Evolutionary conservation across 2,797 vertebrate species (phyloP).

Genomic region (Anguilla megastoma): DNA sequence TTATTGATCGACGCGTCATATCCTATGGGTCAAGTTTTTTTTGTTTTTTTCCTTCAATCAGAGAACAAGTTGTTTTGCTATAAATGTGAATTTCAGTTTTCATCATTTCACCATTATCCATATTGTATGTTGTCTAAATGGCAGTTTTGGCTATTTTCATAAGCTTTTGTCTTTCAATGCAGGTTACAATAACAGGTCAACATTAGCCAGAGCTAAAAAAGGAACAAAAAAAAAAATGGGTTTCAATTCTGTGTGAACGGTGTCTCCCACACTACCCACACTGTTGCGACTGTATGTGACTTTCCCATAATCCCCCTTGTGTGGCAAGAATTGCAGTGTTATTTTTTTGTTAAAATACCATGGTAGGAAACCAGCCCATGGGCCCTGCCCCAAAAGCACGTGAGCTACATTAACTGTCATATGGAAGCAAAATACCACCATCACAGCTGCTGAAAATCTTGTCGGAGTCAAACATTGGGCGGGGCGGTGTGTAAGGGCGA

Average conservation of each 20-base stretch:
- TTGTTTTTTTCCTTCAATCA: background rate
- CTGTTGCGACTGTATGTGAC: background rate
- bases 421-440: background rate
- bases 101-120: background rate
- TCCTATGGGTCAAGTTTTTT: conserved; percentile 7
- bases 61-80: background rate
- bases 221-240: background rate
- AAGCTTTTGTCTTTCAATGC: background rate
- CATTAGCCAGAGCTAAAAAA: background rate
- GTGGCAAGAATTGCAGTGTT: too few species aligned
- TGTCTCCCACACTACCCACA: background rate
- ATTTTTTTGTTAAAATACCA: too few species aligned
- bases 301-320: background rate
- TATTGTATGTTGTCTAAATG: background rate
- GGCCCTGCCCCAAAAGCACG: too few species aligned
- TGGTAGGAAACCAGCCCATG: too few species aligned
- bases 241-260: background rate
- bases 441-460: background rate
- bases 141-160: background rate
- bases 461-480: background rate
- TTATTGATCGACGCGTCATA: background rate
- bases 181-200: background rate
- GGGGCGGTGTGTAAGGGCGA: background rate
- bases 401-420: background rate
- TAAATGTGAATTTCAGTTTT: background rate